Conservation (phyloP, 2,888 invertebrate genomes). For the Ichneumoninae sp. region DNA sequence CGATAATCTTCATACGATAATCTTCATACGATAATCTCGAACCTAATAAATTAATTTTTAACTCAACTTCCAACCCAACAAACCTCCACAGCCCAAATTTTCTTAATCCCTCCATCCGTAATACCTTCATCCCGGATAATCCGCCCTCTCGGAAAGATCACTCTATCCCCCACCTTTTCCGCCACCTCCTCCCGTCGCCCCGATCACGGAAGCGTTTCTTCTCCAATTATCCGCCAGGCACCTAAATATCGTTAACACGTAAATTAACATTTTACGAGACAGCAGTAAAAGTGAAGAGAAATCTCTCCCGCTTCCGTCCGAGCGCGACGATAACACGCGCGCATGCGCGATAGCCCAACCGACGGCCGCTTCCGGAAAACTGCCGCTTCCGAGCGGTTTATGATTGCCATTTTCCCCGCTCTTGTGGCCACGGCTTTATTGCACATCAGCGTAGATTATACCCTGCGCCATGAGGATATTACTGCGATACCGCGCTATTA, state of each 20-base stretch:
- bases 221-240: conserved; percentile 16
- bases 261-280: conserved; percentile 14
- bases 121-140: neutral
- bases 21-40: too few relatives aligned
- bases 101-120: too few relatives aligned
- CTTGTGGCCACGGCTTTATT: conserved; percentile 12
- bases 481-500: conserved; percentile 10
- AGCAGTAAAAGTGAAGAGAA: neutral
- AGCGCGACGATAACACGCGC: neutral
- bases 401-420: conserved; percentile 38
- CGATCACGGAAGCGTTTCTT: conserved; percentile 5
- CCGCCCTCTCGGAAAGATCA: neutral
- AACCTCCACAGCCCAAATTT: too few relatives aligned
- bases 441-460: neutral
- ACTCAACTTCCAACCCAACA: too few relatives aligned
- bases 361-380: conserved; percentile 2
- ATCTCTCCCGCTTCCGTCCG: neutral
- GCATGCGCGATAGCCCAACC: neutral
- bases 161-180: too few relatives aligned
- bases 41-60: too few relatives aligned
- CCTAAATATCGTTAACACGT: conserved; percentile 18
- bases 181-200: neutral
- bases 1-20: too few relatives aligned
- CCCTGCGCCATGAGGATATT: neutral
- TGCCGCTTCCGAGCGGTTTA: conserved; percentile 36